Conservation (phyloP, 2,113 vertebrate species). For the Scomber japonicus region DNA sequence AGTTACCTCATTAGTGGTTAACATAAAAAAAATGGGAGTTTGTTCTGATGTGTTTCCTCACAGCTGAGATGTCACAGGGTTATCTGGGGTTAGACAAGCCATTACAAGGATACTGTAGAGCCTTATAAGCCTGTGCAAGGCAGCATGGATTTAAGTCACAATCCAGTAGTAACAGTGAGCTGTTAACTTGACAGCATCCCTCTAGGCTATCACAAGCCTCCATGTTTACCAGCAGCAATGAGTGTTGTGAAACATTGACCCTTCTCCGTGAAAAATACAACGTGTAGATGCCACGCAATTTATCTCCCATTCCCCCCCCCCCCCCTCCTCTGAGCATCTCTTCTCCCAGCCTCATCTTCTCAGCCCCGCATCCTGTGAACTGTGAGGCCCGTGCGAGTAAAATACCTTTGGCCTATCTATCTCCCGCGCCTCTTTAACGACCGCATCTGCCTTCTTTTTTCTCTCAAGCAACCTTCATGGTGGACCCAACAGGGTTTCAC, state of each 20-base stretch:
- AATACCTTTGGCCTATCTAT: conserved; percentile 43
- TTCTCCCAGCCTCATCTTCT: conserved; percentile 39
- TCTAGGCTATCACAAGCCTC: background rate
- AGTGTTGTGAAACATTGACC: conserved; percentile 39
- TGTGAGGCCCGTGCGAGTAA: conserved; percentile 26
- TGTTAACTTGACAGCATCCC: conserved; percentile 44
- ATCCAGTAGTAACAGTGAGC: conserved; percentile 49
- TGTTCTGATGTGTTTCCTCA: background rate
- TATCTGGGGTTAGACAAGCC: conserved; percentile 25
- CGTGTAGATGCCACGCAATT: conserved; percentile 25
- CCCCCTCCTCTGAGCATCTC: conserved; percentile 13
- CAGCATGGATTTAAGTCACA: conserved; percentile 41
- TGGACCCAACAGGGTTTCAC: conserved; percentile 16
- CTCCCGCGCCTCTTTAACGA: conserved; percentile 33
- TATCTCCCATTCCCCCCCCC: conserved; percentile 26
- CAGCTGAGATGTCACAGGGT: background rate
- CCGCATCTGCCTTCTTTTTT: conserved; percentile 30
- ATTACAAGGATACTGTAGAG: conserved; percentile 29
- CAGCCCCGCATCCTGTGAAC: conserved; percentile 21
- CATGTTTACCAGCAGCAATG: conserved; percentile 52
- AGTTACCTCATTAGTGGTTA: background rate
- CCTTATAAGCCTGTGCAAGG: conserved; percentile 15
- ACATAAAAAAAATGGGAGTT: background rate
- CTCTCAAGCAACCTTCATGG: conserved; percentile 25
- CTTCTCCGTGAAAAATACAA: conserved; percentile 41